A percentile compares a stretch with the other conserved stretches of the same genome.
Evolutionary conservation across 37 sponge, comb jelly and placozoan genomes (phyloP).

Genomic region (Cliona cf. orientalis): DNA sequence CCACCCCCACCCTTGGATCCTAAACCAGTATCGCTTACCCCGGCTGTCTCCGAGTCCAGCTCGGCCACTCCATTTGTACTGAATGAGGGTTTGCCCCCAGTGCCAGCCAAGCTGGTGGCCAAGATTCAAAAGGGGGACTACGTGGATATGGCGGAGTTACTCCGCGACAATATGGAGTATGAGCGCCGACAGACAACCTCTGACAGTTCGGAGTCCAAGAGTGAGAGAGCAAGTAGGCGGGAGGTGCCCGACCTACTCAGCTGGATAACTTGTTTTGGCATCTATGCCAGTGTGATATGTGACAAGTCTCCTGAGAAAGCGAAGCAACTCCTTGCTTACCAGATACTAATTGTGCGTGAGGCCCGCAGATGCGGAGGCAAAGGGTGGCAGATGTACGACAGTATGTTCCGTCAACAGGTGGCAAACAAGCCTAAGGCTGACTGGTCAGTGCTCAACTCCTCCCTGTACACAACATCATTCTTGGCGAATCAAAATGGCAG

Average conservation of each 20-base stretch:
- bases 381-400: constrained; percentile 10
- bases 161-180: constrained; percentile 7
- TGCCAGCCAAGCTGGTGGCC: constrained; percentile 7
- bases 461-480: constrained; percentile 9
- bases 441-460: constrained; percentile 20
- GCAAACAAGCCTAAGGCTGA: not conserved
- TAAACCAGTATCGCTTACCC: no score
- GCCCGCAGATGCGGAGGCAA: constrained; percentile 20
- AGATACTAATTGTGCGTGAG: constrained; percentile 9
- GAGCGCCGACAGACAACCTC: not conserved
- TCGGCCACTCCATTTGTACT: constrained; percentile 4
- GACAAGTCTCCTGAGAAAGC: not conserved
- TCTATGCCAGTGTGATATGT: not conserved
- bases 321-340: constrained; percentile 1
- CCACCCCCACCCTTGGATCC: no score
- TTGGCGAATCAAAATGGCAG: not conserved
- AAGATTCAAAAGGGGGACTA: constrained; percentile 21
- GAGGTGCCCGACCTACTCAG: constrained; percentile 13
- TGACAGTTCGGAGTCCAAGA: constrained; percentile 2
- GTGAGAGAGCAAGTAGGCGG: not conserved
- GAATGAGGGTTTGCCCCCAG: constrained; percentile 7
- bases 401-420: constrained; percentile 7
- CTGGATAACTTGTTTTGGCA: constrained; percentile 5
- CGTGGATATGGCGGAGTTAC: constrained; percentile 26
- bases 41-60: not conserved